phyloP scores from a whole-genome alignment of 1,140 invertebrate species.

The Saxidomus purpurata region DNA sequence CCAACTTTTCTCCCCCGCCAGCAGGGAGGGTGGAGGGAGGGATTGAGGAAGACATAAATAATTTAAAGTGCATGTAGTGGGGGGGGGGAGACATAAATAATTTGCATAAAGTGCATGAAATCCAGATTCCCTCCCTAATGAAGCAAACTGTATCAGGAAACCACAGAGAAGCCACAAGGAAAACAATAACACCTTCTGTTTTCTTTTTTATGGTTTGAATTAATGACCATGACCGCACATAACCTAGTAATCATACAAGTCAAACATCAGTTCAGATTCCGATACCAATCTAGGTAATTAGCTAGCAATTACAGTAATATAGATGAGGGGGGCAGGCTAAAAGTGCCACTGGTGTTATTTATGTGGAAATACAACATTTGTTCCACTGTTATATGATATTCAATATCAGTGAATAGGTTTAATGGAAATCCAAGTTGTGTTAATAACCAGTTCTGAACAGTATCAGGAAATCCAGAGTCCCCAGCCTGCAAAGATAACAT shows the following conservation, averaged over 20 bases:
- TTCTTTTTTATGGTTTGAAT: not conserved
- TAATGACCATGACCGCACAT: not conserved
- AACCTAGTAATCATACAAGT: not conserved
- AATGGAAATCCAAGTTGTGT: not conserved
- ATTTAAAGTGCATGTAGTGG: no score
- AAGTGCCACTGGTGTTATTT: slow-evolving; percentile 14
- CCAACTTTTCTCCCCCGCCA: no score
- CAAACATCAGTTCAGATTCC: not conserved
- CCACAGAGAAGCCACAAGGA: no score
- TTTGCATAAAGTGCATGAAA: no score
- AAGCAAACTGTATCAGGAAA: no score
- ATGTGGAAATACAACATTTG: not conserved
- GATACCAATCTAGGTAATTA: not conserved
- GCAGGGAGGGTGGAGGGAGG: no score
- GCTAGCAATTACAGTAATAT: slow-evolving; percentile 7
- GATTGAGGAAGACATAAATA: no score
- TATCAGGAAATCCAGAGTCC: not conserved
- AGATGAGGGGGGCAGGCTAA: not conserved
- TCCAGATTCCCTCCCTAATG: no score
- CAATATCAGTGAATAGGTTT: not conserved
- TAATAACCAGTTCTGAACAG: not conserved
- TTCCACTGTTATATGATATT: not conserved
- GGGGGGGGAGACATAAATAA: no score
- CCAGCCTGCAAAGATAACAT: no score
- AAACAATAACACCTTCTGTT: not conserved